phyloP scores from a whole-genome alignment of 2,113 vertebrate genomes.

The Daphoenositta chrysoptera region DNA sequence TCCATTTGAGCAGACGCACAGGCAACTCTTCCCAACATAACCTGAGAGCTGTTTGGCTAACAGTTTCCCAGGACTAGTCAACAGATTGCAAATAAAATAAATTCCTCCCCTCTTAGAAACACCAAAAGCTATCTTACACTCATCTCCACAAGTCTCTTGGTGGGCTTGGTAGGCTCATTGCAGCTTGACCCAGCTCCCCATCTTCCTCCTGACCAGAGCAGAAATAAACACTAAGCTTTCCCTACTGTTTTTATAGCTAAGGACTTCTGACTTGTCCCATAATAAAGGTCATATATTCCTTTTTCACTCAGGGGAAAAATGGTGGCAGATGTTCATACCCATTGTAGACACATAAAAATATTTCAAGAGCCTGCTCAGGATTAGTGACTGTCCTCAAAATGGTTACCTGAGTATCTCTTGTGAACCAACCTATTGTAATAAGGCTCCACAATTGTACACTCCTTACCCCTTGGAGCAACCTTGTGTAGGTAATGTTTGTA shows the following conservation, averaged over 20 bases:
- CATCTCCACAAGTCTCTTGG: neutral
- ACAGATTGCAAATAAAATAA: neutral
- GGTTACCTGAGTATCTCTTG: neutral
- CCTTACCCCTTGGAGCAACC: neutral
- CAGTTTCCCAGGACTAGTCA: neutral
- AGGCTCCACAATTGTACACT: fast-evolving
- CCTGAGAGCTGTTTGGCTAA: neutral
- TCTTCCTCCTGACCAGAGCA: neutral
- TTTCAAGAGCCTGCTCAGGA: neutral
- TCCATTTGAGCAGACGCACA: too few relatives aligned
- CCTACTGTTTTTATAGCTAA: neutral
- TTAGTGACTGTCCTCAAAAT: neutral
- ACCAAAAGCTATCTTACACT: neutral
- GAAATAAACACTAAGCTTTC: neutral
- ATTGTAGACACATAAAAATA: neutral
- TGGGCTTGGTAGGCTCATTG: neutral
- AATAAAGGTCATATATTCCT: neutral
- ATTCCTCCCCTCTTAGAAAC: neutral
- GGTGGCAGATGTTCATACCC: neutral
- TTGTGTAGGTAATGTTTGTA: neutral
- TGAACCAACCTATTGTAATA: neutral
- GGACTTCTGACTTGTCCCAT: neutral
- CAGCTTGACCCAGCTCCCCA: fast-evolving
- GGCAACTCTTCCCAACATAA: neutral
- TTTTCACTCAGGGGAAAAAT: neutral